A percentile compares a stretch with the other conserved stretches of the same genome.
phyloP scores from a whole-genome alignment of 2,888 invertebrate species.

The Agrochola litura region DNA sequence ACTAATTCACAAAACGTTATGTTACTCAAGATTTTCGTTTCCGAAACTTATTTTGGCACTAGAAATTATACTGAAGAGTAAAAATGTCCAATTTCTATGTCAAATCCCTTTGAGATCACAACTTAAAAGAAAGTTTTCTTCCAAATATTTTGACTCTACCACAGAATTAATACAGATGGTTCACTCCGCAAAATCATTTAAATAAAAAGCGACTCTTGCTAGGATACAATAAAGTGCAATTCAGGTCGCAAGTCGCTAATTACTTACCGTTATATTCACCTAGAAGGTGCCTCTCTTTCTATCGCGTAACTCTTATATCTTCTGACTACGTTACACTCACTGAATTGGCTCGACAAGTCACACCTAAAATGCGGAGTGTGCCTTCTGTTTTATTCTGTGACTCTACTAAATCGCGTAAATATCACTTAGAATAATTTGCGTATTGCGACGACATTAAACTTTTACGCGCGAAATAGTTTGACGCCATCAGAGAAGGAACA shows the following conservation, averaged over 20 bases:
- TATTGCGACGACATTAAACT: conserved; percentile 34
- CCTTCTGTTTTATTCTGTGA: neutral
- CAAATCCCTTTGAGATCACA: conserved; percentile 61
- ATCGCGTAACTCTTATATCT: no score
- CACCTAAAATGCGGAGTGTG: no score
- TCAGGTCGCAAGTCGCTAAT: no score
- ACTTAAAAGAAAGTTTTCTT: conserved; percentile 46
- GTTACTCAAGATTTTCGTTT: conserved; percentile 52
- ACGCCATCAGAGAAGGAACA: conserved; percentile 40
- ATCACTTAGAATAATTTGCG: conserved; percentile 39
- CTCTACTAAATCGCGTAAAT: conserved; percentile 38
- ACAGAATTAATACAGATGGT: no score
- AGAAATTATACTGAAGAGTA: conserved; percentile 69
- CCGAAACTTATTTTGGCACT: conserved; percentile 71
- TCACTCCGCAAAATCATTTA: no score
- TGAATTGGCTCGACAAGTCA: no score
- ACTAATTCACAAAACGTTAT: conserved; percentile 57
- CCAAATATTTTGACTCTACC: conserved; percentile 17
- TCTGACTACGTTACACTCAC: no score
- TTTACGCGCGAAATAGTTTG: conserved; percentile 28
- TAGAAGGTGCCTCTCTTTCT: no score
- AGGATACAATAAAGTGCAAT: no score
- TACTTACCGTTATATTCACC: no score
- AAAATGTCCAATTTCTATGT: conserved; percentile 61
- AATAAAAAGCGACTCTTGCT: no score